Evolutionary conservation across 2,888 invertebrate species (phyloP).

Genomic region (Pardosa pseudoannulata): DNA sequence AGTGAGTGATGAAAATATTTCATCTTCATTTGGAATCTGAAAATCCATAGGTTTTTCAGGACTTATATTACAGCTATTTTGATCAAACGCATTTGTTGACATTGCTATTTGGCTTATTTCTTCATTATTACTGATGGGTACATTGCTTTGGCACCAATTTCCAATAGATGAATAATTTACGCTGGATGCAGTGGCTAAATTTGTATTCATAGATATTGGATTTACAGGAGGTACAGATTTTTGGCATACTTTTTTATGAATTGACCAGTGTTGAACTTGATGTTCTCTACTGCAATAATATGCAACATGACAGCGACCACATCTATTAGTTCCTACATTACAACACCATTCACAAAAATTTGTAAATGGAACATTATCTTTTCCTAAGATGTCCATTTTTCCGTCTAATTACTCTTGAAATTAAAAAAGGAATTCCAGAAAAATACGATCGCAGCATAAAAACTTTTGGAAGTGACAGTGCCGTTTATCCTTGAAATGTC

Average conservation of each 20-base stretch:
- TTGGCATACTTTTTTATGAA: slow-evolving; percentile 58
- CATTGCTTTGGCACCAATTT: slow-evolving; percentile 44
- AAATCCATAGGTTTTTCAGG: slow-evolving; percentile 20
- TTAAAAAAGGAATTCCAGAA: too few species aligned
- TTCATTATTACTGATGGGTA: not conserved
- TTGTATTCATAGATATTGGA: not conserved
- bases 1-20: slow-evolving; percentile 45
- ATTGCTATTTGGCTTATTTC: not conserved
- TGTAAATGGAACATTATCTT: not conserved
- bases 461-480: too few species aligned
- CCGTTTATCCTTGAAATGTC: too few species aligned
- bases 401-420: too few species aligned
- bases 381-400: too few species aligned
- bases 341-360: slow-evolving; percentile 54
- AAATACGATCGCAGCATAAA: too few species aligned
- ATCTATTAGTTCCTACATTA: slow-evolving; percentile 46
- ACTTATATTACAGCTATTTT: not conserved
- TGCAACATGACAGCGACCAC: slow-evolving; percentile 66
- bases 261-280: slow-evolving; percentile 68
- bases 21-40: slow-evolving; percentile 17
- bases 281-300: slow-evolving; percentile 72
- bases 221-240: not conserved
- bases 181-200: not conserved
- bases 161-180: not conserved
- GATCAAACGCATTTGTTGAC: not conserved